Conservation (phyloP, 2,113 vertebrate genomes). For the Mustela nigripes region DNA sequence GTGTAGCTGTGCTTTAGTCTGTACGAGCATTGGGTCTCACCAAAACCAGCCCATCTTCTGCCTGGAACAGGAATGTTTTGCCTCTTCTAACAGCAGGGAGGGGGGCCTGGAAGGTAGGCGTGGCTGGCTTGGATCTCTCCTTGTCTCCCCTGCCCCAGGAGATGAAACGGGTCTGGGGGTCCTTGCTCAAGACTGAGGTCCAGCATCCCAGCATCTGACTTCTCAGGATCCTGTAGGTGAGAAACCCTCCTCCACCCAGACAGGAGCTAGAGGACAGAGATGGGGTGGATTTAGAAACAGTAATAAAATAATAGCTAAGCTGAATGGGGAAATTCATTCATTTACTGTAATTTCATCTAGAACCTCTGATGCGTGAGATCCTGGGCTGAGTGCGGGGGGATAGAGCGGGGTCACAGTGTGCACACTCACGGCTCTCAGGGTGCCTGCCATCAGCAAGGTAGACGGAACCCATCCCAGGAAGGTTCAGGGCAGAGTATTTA, state of each 20-base stretch:
- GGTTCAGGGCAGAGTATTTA: background rate
- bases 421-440: background rate
- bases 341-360: fast-evolving
- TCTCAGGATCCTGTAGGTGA: background rate
- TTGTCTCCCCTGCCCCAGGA: background rate
- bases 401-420: fast-evolving
- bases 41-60: background rate
- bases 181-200: background rate
- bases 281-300: background rate
- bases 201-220: background rate
- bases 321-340: background rate
- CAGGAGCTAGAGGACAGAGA: background rate
- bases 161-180: too few species aligned
- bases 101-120: too few species aligned
- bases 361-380: background rate
- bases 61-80: background rate
- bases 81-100: background rate
- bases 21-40: fast-evolving
- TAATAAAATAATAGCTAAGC: background rate
- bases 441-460: too few species aligned
- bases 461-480: background rate
- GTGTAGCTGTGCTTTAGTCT: background rate
- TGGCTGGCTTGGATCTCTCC: background rate
- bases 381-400: background rate
- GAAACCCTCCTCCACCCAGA: background rate